These are phyloP conservation scores for Serilophus lunatus DNA, from an alignment of 2,113 vertebrate species.

Conservation along the genomic window DNA sequence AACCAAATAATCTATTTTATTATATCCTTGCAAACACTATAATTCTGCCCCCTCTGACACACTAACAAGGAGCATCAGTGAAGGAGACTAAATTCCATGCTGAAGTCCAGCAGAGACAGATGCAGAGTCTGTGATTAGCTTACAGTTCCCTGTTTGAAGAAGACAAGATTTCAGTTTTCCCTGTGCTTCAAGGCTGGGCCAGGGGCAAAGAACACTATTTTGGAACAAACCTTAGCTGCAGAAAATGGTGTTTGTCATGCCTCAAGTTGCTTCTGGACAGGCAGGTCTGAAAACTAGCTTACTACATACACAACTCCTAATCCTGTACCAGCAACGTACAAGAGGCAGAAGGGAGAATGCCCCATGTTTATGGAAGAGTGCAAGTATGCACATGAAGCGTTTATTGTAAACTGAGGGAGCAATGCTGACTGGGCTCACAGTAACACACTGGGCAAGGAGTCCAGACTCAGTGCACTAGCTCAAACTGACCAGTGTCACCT, in stretches of 20 bases:
- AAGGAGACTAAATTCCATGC: neutral
- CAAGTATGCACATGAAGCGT: neutral
- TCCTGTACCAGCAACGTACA: neutral
- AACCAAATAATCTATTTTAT: neutral
- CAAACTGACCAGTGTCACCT: neutral
- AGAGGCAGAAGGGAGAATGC: neutral
- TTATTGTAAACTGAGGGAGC: neutral
- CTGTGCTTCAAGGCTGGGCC: neutral
- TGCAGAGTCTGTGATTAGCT: neutral
- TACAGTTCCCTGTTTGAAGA: neutral
- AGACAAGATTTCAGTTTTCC: neutral
- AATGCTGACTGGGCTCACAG: fast-evolving
- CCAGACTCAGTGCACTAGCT: neutral
- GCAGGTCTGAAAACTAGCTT: neutral
- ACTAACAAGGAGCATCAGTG: fast-evolving
- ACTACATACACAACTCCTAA: neutral
- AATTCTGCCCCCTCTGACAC: neutral
- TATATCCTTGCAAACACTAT: neutral
- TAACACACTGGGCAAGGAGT: neutral
- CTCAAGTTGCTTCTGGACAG: neutral
- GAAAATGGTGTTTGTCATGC: neutral
- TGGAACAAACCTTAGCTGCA: neutral
- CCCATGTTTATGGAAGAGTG: neutral
- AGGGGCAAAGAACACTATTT: neutral
- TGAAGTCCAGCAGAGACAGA: fast-evolving